Evolutionary conservation across 2,888 invertebrate species (phyloP), one percentile per base, ranked within the genome.

Genomic region (Sminthurinus aureus): DNA sequence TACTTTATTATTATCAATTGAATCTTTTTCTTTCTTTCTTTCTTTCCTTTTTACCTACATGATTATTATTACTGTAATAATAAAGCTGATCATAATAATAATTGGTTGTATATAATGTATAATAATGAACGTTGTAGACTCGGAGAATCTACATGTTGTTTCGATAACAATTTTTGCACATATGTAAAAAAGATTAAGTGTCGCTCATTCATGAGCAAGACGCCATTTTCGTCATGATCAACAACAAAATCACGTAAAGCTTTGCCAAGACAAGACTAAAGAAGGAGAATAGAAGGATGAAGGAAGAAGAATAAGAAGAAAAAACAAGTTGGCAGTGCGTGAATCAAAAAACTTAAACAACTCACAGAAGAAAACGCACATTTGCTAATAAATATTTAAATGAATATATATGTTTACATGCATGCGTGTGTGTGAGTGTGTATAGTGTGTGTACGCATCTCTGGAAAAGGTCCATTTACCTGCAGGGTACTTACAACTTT

Each of bases 321-420:
- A 20, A 52, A 81, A 52, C 52, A 71, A 81, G 73, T 22, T 67
- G 20, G 38, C 38, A 38, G 79, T 67, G 64, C 79, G 38, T 38
- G 20, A 64, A n/a, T 38, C 67, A 79, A 71, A 81, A 80, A 20
- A 80, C 66, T 4, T 18, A 26, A 52, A 38, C 38, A 38, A 38
- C 38, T 69, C 71, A 38, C 71, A 15, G 51, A 18, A 26, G 22
- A 24, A 26, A 50, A 80, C 69, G 78, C 78, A 78, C 51, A 50
- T 22, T 78, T 51, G n/a, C 64, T 64, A 38, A 78, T 78, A 78
- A 78, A 58, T 78, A 78, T 78, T 58, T 18, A 78, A 78, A 78
- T 78, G 78, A 64, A 64, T 58, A 58, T 13, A 52, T 58, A 9
- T 18, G 18, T 58, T 58, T 18, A 58, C 38, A 38, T 38, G 38